Evolutionary conservation across 2,113 vertebrate species (phyloP), one percentile per base, ranked within the genome.

Genomic region (Asarcornis scutulata): DNA sequence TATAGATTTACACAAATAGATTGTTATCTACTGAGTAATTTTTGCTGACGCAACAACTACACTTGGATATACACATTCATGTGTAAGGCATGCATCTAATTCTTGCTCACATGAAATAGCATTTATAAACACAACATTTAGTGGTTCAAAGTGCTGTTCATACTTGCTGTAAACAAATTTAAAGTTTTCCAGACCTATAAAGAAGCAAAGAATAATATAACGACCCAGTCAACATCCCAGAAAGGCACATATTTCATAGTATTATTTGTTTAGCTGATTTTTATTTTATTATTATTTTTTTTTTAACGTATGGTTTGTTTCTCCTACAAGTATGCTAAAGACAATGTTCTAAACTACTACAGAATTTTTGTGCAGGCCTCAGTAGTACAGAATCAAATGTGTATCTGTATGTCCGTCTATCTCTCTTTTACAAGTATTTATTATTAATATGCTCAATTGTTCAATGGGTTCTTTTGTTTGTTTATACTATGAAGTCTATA

Each of bases 171-270:
- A 23, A 86, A 86, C 62, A 44, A 55, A 81, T 67, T 74, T 86
- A 27, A 42, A 62, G 62, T 69, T 77, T 76, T 34, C 18, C 32
- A 17, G n/a, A 42, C 2, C 5, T 40, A 84, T 34, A 87, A 83
- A 66, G 9, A n/a, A 89, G 53, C 13, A 72, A 92, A 95, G 38
- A 29, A 50, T 27, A 78, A 82, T 1, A 1, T 15, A 91, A 46
- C 38, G 13, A 7, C 31, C 9, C 0, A 0, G n/a, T 69, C 5
- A 13, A 63, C 42, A 67, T 31, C 13, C 8, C 62, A 32, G 17
- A 75, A 56, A 68, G 32, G 17, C 11, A 60, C 5, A 0, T 34
- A 38, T 77, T 74, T 38, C 17, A 46, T 25, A 46, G 59, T 42
- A 67, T 26, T 56, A 66, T 10, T 32, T 18, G 4, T 71, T 78